Base-by-base conservation (phyloP, 2,888 invertebrate genomes). In the Margaritifera margaritifera region DNA sequence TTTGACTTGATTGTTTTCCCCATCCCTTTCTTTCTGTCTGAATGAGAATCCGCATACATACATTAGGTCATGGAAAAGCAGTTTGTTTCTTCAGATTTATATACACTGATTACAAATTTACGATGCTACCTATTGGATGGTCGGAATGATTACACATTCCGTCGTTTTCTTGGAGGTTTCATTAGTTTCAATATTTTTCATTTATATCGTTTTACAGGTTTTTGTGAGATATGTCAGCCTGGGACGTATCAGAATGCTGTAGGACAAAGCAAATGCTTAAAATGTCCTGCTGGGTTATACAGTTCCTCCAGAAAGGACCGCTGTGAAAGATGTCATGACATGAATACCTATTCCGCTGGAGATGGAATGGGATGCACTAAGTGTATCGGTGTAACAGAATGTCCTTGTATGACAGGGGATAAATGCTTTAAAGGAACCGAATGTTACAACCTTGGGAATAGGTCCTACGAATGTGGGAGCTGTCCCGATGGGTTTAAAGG, bases 401-500 rank as follows among this genome's bases (percentile, higher is more conserved):
- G 86, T 68, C 83, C 82, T 5, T 86, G 86, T 76, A 59, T 83
- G 68, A 70, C 68, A 0, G 68, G 72, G 22, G 72, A 73, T 24
- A 73, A 73, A 62, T 86, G 86, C 66, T 79, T 74, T 66, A 62
- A 68, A 25, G 70, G 71, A 6, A 78, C 75, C 3, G 70, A 74
- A 11, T 86, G 85, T 69, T 75, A 74, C 61, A 85, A 85, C 73
- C 70, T 65, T 27, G 77, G 77, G 25, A 62, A 68, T 22, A 79
- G 80, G 3, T 55, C 71, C 18, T 71, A 75, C 57, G 74, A 61
- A 2, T 86, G 86, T 78, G 72, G 74, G 11, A 66, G 76, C 20
- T 86, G 86, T 69, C 85, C 84, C 0, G 62, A 69, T 2, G 87
- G 87, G 8, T 86, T 77, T 66, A 58, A 58, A 8, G 85, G 84